Percentiles rank a stretch among this genome's conserved stretches.
Evolutionary conservation across 2,113 vertebrate species (phyloP).

Genomic region (Scophthalmus maximus): DNA sequence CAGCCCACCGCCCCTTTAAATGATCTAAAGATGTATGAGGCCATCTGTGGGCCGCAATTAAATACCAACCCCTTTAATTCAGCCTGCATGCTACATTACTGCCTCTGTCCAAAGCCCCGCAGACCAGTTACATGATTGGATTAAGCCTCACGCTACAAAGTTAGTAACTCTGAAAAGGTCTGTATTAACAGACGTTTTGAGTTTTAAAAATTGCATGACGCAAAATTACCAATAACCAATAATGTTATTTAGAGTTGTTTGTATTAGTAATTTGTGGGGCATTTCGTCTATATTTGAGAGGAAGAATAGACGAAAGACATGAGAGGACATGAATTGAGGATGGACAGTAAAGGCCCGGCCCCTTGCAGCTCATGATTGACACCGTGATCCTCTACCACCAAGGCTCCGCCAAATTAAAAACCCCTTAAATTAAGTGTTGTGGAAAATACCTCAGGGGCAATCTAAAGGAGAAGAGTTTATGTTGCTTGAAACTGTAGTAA

Average conservation of each 20-base stretch:
- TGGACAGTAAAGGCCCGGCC: not conserved
- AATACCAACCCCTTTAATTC: conserved; percentile 78
- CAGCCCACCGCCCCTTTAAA: conserved; percentile 79
- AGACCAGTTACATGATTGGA: conserved; percentile 40
- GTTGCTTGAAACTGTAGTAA: not conserved
- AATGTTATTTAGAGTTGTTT: too few relatives aligned
- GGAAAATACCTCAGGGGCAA: not conserved
- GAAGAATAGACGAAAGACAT: not conserved
- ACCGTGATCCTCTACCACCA: too few relatives aligned
- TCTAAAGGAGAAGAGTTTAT: not conserved
- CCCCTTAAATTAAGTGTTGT: not conserved
- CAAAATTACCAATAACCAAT: too few relatives aligned
- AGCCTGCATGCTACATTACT: conserved; percentile 76
- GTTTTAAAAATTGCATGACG: too few relatives aligned
- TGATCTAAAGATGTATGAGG: conserved; percentile 77
- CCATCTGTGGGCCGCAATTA: conserved; percentile 79
- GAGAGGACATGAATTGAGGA: not conserved
- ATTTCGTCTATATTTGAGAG: too few relatives aligned
- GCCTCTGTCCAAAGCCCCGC: conserved; percentile 51
- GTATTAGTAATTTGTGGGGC: too few relatives aligned
- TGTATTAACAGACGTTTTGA: not conserved
- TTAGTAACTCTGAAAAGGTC: conserved; percentile 12
- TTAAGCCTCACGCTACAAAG: conserved; percentile 20
- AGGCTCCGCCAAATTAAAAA: conserved; percentile 1
- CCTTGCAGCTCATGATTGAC: too few relatives aligned